phyloP scores from a whole-genome alignment of 2,113 vertebrate genomes.

The Alethe diademata region DNA sequence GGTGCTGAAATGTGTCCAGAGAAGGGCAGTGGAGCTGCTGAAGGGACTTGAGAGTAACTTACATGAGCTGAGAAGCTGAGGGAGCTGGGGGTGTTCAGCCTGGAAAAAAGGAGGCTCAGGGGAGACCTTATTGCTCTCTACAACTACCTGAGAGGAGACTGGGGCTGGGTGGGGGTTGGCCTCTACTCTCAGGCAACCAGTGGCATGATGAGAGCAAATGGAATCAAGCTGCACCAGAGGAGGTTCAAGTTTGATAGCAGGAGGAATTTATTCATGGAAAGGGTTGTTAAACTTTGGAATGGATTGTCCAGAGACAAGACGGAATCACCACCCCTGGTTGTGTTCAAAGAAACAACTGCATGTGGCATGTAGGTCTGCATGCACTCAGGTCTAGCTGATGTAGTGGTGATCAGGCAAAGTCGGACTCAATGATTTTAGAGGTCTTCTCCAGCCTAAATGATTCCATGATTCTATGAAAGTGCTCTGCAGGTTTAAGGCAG shows the following conservation, averaged over 20 bases:
- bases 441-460: not conserved
- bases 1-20: not conserved
- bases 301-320: not conserved
- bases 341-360: not conserved
- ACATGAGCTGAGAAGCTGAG: not conserved
- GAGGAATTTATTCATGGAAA: not conserved
- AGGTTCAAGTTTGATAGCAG: not conserved
- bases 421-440: not conserved
- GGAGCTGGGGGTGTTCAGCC: not conserved
- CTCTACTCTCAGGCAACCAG: not conserved
- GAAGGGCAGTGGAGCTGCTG: not conserved
- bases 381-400: not conserved
- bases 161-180: not conserved
- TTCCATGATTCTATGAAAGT: not conserved
- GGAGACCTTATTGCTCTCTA: not conserved
- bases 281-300: not conserved
- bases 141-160: not conserved
- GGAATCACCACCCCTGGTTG: not conserved
- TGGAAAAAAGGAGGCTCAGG: not conserved
- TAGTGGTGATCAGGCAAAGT: not conserved
- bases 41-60: not conserved
- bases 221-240: not conserved
- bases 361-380: not conserved
- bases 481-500: not conserved
- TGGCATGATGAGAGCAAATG: not conserved